Base-by-base conservation (phyloP, 2,113 vertebrate genomes). In the Rhadina sibilatrix region DNA sequence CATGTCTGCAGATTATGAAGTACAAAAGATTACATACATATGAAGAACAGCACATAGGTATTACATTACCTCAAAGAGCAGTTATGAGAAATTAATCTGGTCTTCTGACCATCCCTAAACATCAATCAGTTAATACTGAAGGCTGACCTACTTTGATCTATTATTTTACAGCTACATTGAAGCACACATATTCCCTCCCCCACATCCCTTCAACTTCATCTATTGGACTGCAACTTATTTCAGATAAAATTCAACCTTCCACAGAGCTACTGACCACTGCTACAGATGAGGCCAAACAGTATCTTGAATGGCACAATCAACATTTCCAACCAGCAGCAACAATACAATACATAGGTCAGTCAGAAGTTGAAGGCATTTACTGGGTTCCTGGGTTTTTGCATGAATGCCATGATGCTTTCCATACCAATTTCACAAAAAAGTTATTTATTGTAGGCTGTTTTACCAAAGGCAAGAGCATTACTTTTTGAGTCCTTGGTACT, bases 341-440 rank as follows among this genome's bases (percentile, higher is more conserved):
- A 86, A 74, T 42, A 85, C 40, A 91, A 85, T 53, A 90, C 54
- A 50, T 0, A 22, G 2, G 57, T 79, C 37, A 54, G 52, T 85
- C 33, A 27, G 24, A 59, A 80, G 33, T 25, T 92, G 57, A 93
- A 94, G 89, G 91, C 83, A 82, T 93, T 93, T 94, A 80, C 60
- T 38, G 66, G 68, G 68, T 83, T 83, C 68, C 50, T 80, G 94
- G 92, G 33, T 96, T 96, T 95, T 94, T 96, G 96, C 92, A 96
- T 92, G 88, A 94, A 90, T 31, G 17, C 25, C 50, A 71, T 5
- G 27, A 76, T 46, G 42, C 16, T 92, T 63, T 61, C 35, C 63
- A 18, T 8, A 54, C 2, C 6, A 4, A 38, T 75, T 27, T 13
- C 35, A 66, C 1, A 11, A 50, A 49, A 77, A 42, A 40, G 60